Base-by-base conservation (phyloP, 1,140 invertebrate genomes). In the Aphelenchoides avenae region DNA sequence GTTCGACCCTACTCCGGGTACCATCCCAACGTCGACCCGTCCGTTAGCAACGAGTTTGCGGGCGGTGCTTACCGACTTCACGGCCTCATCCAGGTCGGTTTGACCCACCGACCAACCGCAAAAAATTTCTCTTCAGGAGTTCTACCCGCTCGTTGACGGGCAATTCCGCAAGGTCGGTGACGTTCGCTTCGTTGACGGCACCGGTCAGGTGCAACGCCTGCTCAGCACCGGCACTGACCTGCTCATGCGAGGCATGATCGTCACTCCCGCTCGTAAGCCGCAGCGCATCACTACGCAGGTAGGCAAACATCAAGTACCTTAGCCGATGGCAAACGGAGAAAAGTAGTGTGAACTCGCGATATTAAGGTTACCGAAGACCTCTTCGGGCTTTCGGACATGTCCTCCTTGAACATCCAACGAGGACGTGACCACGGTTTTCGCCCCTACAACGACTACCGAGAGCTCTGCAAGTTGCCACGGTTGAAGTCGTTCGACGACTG, bases 341-440 rank as follows among this genome's bases (percentile, higher is more conserved):
- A 36, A 36, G 18, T 36, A 36, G 29, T 49, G n/a, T 39, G n/a
- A n/a, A n/a, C n/a, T n/a, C n/a, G n/a, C n/a, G n/a, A n/a, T 43
- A 15, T 51, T 51, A 20, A 51, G 53, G 53, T 56, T 5, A 64
- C 53, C 11, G 40, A 60, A 30, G 57, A 60, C 30, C 33, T 60
- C 18, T 60, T 60, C 29, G 57, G 46, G 7, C 20, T 60, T 6
- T 61, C 57, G 11, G 57, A 60, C 29, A 60, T 61, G 60, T 46
- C 44, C 1, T 63, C 58, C 7, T 13, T 84, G 24, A 84, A 84
- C 66, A 84, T 86, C 26, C 85, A 86, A 74, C 68, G 85, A 62
- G 84, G 84, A 2, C 68, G 91, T 36, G 91, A 95, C 75, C 90
- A 94, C 73, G 91, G 89, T 7, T 80, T 94, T 5, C 85, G 87